Conservation (phyloP, 2,888 invertebrate genomes). For the Agrilus cyanescens region DNA sequence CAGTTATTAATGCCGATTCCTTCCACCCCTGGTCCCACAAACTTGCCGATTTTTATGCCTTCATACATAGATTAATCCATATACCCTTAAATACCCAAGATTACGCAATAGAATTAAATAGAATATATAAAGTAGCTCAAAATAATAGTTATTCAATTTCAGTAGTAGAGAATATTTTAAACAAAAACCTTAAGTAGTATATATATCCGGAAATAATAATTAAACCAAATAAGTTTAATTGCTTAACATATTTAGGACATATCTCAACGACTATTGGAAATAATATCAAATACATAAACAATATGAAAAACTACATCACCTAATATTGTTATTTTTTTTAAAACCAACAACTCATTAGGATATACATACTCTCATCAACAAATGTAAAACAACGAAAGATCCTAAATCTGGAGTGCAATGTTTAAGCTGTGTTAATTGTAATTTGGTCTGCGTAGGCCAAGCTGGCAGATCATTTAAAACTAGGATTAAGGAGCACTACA, state of each 20-base stretch:
- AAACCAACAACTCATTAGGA: slow-evolving; percentile 1
- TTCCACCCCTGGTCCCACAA: slow-evolving; percentile 4
- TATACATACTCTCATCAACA: slow-evolving; percentile 1
- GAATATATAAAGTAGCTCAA: neutral
- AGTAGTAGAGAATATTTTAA: no score
- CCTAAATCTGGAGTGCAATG: no score
- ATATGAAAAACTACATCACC: no score
- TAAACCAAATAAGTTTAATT: neutral
- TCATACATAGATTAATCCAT: slow-evolving; percentile 1
- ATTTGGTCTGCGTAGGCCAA: slow-evolving; percentile 5
- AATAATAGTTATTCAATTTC: neutral
- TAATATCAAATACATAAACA: neutral
- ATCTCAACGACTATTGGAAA: neutral
- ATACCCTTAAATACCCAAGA: neutral
- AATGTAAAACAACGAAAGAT: slow-evolving; percentile 6
- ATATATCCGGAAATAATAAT: no score
- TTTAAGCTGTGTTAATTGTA: slow-evolving; percentile 4
- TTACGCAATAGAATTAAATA: slow-evolving; percentile 1
- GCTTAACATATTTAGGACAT: slow-evolving; percentile 2
- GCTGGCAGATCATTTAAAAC: slow-evolving; percentile 3
- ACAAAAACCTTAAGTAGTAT: no score
- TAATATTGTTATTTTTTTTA: neutral
- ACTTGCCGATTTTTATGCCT: neutral
- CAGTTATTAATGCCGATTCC: slow-evolving; percentile 4
- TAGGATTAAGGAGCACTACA: no score